Evolutionary conservation across 2,888 invertebrate species (phyloP), one percentile per base, ranked within the genome.

Genomic region (Atethmia centrago): DNA sequence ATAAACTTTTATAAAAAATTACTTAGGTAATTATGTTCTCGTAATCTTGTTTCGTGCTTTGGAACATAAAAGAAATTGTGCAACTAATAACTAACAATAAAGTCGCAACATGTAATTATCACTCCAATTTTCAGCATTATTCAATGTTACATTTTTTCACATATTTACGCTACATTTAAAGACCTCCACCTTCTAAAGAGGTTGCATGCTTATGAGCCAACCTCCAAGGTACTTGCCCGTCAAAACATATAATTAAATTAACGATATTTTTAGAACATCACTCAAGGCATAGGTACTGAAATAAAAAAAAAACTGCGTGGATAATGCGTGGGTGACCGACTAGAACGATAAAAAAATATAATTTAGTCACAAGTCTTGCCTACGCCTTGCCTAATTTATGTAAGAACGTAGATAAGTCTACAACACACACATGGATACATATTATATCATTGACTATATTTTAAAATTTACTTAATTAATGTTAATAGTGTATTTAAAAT

Each of bases 141-240:
- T 40, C 66, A 79, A 66, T 75, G 80, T 66, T 40, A 69, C 28
- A 12, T 31, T 42, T 36, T 12, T 83, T 82, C 36, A 56, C 80
- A 83, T 58, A 45, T 71, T 62, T 45, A 65, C 61, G 51, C 42
- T 28, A 74, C 16, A 64, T 47, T 31, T 31, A 21, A n/a, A 53
- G 45, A 49, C 45, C 56, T 62, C n/a, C 14, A 55, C 63, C 28
- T 69, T 66, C 45, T 21, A 36, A 42, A 64, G 25, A 66, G 42
- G 59, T 71, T 28, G n/a, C 59, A 31, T 25, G 28, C 31, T 36
- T 64, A 7, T 28, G 47, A 65, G 45, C 19, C 8, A 67, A 68
- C 67, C 69, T 74, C 56, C 7, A 28, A 58, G 28, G 28, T 42
- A 51, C 21, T 19, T 51, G 45, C 45, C 40, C 64, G 28, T 68